Evolutionary conservation across 1,140 invertebrate species (phyloP).

Genomic region (Caerostris darwini): DNA sequence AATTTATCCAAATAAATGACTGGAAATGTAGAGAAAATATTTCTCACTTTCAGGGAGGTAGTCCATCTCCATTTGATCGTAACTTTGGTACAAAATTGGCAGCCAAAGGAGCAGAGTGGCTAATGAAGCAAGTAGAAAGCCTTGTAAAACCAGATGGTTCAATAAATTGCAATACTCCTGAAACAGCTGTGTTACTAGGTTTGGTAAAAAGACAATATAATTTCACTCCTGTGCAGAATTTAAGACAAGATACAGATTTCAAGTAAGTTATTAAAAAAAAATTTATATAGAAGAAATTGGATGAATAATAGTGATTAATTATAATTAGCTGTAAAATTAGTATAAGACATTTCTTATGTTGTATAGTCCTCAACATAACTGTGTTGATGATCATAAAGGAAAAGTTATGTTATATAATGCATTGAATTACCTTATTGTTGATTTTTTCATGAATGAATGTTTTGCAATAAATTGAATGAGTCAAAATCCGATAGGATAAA

Average conservation of each 20-base stretch:
- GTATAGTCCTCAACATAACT: background rate
- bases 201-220: conserved; percentile 92
- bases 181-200: conserved; percentile 91
- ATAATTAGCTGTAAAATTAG: too few species aligned
- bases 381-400: too few species aligned
- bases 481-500: too few species aligned
- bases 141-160: background rate
- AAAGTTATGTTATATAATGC: too few species aligned
- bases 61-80: conserved; percentile 97
- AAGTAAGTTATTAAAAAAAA: conserved; percentile 85
- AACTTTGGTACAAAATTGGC: conserved; percentile 99
- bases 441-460: too few species aligned
- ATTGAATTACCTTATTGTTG: too few species aligned
- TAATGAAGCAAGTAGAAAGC: conserved; percentile 84
- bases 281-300: too few species aligned
- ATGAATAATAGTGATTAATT: too few species aligned
- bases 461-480: too few species aligned
- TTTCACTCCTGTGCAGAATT: conserved; percentile 93
- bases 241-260: conserved; percentile 94
- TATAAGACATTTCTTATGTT: background rate
- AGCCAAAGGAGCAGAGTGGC: conserved; percentile 94
- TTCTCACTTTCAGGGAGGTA: conserved; percentile 86
- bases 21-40: background rate
- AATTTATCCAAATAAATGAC: too few species aligned
- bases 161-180: conserved; percentile 81